Evolutionary conservation across 2,797 vertebrate species (phyloP).

Genomic region (Apodemus agrarius): DNA sequence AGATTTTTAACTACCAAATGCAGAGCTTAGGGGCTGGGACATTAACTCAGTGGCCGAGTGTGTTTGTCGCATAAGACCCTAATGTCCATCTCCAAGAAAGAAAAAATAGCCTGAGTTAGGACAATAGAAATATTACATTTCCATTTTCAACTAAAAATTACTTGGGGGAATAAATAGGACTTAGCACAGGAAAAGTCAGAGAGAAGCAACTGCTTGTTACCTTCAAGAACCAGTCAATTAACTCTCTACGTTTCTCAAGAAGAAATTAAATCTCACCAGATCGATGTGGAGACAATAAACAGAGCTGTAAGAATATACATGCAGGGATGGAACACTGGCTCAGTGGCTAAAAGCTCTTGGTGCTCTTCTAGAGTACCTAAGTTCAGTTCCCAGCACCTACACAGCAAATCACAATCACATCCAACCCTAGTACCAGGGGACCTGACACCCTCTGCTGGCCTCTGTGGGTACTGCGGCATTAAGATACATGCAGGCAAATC

Average conservation of each 20-base stretch:
- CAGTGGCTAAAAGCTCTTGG: neutral
- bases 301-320: neutral
- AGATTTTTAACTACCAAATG: neutral
- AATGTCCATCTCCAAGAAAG: neutral
- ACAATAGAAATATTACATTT: conserved; percentile 34
- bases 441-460: neutral
- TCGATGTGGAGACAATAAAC: neutral
- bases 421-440: neutral
- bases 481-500: neutral
- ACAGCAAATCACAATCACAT: neutral
- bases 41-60: neutral
- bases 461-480: neutral
- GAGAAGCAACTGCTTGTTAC: conserved; percentile 16
- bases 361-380: neutral
- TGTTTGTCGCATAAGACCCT: neutral
- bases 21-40: neutral
- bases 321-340: too few species aligned
- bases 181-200: neutral
- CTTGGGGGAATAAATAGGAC: conserved; percentile 47
- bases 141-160: conserved; percentile 6
- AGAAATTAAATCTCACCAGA: conserved; percentile 34
- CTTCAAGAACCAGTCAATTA: conserved; percentile 48
- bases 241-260: conserved; percentile 36
- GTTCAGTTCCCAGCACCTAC: neutral
- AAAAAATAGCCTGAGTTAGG: neutral